A percentile compares a stretch with the other conserved stretches of the same genome.
phyloP scores from a whole-genome alignment of 2,888 invertebrate genomes.

The Notodonta dromedarius region DNA sequence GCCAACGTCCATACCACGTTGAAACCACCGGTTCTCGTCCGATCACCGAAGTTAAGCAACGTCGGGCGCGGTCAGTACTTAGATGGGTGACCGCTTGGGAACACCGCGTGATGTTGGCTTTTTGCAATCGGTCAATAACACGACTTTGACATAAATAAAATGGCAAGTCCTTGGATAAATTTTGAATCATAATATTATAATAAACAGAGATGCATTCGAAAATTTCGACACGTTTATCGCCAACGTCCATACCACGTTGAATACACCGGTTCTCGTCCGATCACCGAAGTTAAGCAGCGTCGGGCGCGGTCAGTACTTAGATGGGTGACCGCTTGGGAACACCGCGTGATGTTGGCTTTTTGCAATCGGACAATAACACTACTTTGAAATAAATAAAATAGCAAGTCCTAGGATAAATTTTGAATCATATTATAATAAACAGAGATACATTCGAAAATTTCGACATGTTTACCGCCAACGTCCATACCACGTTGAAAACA shows the following conservation, averaged over 20 bases:
- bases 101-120: slow-evolving; percentile 70
- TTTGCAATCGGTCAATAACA: slow-evolving; percentile 29
- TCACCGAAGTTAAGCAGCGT: slow-evolving; percentile 78
- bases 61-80: slow-evolving; percentile 77
- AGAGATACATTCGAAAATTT: too few species aligned
- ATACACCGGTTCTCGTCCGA: slow-evolving; percentile 77
- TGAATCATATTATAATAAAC: too few species aligned
- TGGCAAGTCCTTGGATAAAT: too few species aligned
- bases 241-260: slow-evolving; percentile 72
- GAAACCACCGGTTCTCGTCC: slow-evolving; percentile 76
- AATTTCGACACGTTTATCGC: slow-evolving; percentile 19
- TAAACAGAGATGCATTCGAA: not conserved
- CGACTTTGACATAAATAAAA: not conserved
- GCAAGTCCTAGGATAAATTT: too few species aligned
- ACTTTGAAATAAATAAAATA: not conserved
- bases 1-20: slow-evolving; percentile 70
- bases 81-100: slow-evolving; percentile 76
- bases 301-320: slow-evolving; percentile 76
- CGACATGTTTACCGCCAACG: slow-evolving; percentile 38
- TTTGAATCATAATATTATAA: too few species aligned
- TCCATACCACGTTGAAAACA: slow-evolving; percentile 75
- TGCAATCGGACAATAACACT: slow-evolving; percentile 18
- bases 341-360: slow-evolving; percentile 69
- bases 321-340: slow-evolving; percentile 77
- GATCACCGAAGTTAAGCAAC: slow-evolving; percentile 79